Percentiles rank a stretch among this genome's conserved stretches.
Conservation (phyloP, 2,113 vertebrate species). For the Eidolon helvum region DNA sequence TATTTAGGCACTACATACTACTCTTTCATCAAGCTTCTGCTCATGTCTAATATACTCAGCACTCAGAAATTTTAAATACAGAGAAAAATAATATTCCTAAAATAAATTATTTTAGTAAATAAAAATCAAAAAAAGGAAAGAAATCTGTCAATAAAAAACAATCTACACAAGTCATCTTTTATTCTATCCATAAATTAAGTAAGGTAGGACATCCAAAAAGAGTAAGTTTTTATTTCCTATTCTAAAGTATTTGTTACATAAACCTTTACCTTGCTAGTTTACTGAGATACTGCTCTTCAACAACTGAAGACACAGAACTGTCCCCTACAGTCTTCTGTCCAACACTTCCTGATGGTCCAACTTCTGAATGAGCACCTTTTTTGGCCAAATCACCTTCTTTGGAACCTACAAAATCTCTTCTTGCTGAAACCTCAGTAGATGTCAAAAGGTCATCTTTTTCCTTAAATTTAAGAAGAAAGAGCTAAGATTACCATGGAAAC, state of each 20-base stretch:
- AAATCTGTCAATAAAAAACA: neutral
- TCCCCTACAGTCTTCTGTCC: neutral
- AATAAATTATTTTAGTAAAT: neutral
- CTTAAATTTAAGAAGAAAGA: slow-evolving; percentile 70
- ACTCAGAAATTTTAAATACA: neutral
- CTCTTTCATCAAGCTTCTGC: neutral
- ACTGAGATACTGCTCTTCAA: slow-evolving; percentile 18
- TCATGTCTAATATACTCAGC: neutral
- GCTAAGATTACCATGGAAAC: slow-evolving; percentile 21
- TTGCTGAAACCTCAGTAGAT: slow-evolving; percentile 21
- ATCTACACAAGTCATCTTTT: neutral
- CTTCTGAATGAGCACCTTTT: neutral
- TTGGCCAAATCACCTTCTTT: slow-evolving; percentile 3
- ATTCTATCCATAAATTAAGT: neutral
- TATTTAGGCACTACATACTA: neutral
- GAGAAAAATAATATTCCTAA: neutral
- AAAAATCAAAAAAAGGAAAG: neutral
- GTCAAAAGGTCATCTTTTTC: slow-evolving; percentile 48
- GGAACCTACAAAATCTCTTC: slow-evolving; percentile 46
- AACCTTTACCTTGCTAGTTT: slow-evolving; percentile 76
- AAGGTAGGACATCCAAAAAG: neutral
- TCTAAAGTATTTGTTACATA: neutral
- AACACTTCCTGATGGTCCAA: neutral
- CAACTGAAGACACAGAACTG: neutral
- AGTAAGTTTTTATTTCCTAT: slow-evolving; percentile 16